Evolutionary conservation across 2,888 invertebrate species (phyloP), one percentile per base, ranked within the genome.

Genomic region (Aphidius colemani): DNA sequence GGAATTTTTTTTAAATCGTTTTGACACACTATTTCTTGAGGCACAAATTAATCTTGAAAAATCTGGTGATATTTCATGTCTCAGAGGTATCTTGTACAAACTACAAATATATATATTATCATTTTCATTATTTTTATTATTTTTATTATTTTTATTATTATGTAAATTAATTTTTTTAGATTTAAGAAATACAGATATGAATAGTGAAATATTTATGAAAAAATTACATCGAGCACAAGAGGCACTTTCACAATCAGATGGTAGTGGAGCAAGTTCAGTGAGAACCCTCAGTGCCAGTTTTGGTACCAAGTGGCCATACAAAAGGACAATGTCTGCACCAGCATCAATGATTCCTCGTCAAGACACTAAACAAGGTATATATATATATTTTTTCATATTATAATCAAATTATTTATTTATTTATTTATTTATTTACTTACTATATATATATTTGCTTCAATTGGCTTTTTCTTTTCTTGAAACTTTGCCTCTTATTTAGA

Each of bases 1-100:
- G 98, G 96, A 98, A 69, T 99, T 99, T 86, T 99, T 99, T 83
- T 87, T 98, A 39, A 95, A 95, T 80, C 88, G 96, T 62, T 98
- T 99, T 80, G 98, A 99, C 79, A 93, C 96, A 0, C 84, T 99
- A 6, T 95, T 96, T 75, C 84, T 99, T 43, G 99, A 99, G 83
- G 96, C 98, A 0, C 98, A 99, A 85, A 91, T 99, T 46, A 92
- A 90, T 79, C 85, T 94, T 69, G 94, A 94, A 78, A 92, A 91
- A 83, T 86, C 88, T 18, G 93, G 95, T 5, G 96, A 97, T 74
- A 89, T 95, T 66, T 86, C 91, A 1, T 93, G 90, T 78, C 85
- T 94, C 57, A 87, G 94, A 84, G 94, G n/a, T n/a, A n/a, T n/a
- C n/a, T n/a, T n/a, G n/a, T n/a, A n/a, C n/a, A n/a, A n/a, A n/a